Evolutionary conservation across 2,797 vertebrate genomes (phyloP).

Genomic region (Borostomias antarcticus): DNA sequence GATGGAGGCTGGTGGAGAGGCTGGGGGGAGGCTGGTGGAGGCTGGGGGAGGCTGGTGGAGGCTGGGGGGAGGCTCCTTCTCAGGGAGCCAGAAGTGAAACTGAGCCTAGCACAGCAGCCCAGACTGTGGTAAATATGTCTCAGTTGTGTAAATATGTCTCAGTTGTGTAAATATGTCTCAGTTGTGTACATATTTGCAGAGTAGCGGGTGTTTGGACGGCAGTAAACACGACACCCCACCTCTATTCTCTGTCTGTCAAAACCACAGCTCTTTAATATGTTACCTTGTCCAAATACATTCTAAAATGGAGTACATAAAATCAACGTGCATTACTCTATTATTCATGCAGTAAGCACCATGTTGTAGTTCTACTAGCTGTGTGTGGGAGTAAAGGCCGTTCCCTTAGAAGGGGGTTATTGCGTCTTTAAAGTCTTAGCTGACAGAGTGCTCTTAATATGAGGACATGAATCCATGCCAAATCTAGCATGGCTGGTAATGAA

Average conservation of each 20-base stretch:
- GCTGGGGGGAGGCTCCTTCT: too few species aligned
- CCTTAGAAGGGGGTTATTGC: slow-evolving; percentile 31
- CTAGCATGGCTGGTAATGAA: slow-evolving; percentile 37
- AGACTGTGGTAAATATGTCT: slow-evolving; percentile 53
- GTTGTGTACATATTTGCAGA: slow-evolving; percentile 51
- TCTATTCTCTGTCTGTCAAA: not conserved
- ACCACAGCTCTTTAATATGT: too few species aligned
- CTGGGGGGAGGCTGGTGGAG: not conserved
- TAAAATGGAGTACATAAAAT: slow-evolving; percentile 14
- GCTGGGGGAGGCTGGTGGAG: not conserved
- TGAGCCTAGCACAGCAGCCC: slow-evolving; percentile 50
- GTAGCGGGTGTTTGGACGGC: slow-evolving; percentile 17
- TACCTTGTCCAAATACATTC: too few species aligned
- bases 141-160: slow-evolving; percentile 44
- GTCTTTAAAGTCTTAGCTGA: slow-evolving; percentile 56
- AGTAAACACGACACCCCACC: slow-evolving; percentile 21
- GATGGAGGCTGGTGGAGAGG: not conserved
- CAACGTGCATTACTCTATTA: too few species aligned
- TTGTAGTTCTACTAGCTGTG: not conserved
- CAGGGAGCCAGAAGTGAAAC: slow-evolving; percentile 36
- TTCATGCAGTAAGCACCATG: not conserved
- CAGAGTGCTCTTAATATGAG: slow-evolving; percentile 56
- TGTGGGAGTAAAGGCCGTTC: slow-evolving; percentile 18
- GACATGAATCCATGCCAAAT: slow-evolving; percentile 52
- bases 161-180: slow-evolving; percentile 59